These are phyloP conservation scores for Petrosia ficiformis DNA, from an alignment of 37 sponge, comb jelly and placozoan species.

Conservation along the genomic window DNA sequence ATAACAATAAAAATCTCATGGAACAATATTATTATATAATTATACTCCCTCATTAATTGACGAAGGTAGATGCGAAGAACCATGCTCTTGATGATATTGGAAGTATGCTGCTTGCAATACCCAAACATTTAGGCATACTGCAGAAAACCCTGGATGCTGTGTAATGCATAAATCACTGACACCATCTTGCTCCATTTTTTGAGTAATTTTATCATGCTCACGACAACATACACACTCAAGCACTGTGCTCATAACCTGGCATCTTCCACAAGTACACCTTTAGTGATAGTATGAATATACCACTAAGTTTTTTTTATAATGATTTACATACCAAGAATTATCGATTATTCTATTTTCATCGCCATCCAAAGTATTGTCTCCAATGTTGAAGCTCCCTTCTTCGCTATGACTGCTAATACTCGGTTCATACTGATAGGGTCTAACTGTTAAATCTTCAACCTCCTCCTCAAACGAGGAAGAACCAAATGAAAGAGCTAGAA, in stretches of 20 bases:
- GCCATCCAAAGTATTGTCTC: neutral
- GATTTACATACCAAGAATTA: neutral
- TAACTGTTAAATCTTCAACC: too few species aligned
- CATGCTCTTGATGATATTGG: conserved; percentile 30
- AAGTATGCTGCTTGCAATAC: conserved; percentile 53
- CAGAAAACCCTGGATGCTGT: conserved; percentile 43
- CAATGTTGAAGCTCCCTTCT: too few species aligned
- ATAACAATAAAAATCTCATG: neutral
- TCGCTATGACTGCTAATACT: too few species aligned
- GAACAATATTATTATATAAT: conserved; percentile 8
- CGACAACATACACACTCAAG: conserved; percentile 20
- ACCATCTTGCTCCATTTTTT: conserved; percentile 5
- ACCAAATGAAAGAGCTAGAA: too few species aligned
- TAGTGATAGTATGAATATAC: neutral
- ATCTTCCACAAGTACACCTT: conserved; percentile 4
- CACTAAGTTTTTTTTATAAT: neutral
- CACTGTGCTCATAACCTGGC: neutral
- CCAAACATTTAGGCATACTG: conserved; percentile 51
- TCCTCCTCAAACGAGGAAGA: too few species aligned
- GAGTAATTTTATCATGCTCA: conserved; percentile 7
- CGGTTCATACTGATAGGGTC: too few species aligned
- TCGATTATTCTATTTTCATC: neutral
- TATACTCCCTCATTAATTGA: neutral
- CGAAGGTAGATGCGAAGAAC: neutral
- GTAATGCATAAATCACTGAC: conserved; percentile 18